A percentile compares a stretch with the other conserved stretches of the same genome.
phyloP scores from a whole-genome alignment of 2,797 vertebrate genomes.

The Choloepus didactylus region DNA sequence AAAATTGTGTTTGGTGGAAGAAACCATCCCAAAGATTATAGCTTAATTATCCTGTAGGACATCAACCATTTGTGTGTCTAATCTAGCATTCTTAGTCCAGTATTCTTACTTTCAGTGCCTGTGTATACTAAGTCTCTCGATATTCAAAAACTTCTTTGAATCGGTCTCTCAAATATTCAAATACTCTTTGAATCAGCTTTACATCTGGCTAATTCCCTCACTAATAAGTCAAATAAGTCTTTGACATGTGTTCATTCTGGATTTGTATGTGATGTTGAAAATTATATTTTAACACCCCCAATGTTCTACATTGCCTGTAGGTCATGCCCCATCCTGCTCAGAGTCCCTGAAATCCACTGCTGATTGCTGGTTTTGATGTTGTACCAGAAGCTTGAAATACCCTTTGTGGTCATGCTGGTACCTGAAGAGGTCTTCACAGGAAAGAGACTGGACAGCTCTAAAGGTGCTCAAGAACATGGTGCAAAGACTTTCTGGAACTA shows the following conservation, averaged over 20 bases:
- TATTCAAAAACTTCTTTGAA: too few relatives aligned
- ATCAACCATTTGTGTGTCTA: constrained; percentile 30
- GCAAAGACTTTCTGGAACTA: constrained; percentile 60
- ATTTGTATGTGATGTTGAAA: constrained; percentile 67
- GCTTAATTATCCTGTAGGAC: constrained; percentile 40
- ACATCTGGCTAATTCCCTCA: constrained; percentile 17
- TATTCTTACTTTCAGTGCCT: constrained; percentile 56
- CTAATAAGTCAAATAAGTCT: constrained; percentile 43
- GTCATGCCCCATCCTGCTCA: background rate
- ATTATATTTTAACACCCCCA: constrained; percentile 36
- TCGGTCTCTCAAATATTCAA: background rate
- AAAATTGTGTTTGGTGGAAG: constrained; percentile 39
- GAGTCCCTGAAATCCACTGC: constrained; percentile 41
- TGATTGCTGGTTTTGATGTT: constrained; percentile 52
- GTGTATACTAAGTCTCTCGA: background rate
- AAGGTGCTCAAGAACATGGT: constrained; percentile 47
- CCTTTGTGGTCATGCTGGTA: constrained; percentile 58
- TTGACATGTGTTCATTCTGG: constrained; percentile 41
- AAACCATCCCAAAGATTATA: constrained; percentile 40
- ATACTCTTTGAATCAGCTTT: constrained; percentile 63
- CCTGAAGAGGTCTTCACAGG: constrained; percentile 40
- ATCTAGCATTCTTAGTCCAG: constrained; percentile 38
- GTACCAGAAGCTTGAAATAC: constrained; percentile 30
- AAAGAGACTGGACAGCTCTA: constrained; percentile 29
- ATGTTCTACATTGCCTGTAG: constrained; percentile 45